Evolutionary conservation across 1,140 invertebrate species (phyloP), one percentile per base, ranked within the genome.

Genomic region (Brachionus koreanus): DNA sequence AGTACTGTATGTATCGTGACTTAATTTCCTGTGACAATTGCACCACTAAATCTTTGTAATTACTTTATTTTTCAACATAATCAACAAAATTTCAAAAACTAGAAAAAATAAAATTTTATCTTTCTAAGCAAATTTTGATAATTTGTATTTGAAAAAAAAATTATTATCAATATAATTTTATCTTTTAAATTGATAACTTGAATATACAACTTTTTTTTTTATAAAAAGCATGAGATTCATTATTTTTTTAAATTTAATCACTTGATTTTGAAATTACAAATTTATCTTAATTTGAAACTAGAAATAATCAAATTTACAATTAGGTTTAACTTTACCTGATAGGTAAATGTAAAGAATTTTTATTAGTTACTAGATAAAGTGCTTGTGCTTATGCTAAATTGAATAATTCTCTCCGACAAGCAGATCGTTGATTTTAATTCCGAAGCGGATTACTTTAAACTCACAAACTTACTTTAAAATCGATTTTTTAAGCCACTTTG

Each of bases 241-340:
- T 65, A 0, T 65, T 33, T 65, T 65, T 10, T 13, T 4, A 57
- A 57, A 57, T 19, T 57, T 57, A 57, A 57, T 57, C 49, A 57
- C 49, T 57, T 57, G 49, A 37, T 65, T 65, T 69, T 39, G 65
- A 69, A 37, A 37, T 69, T 69, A 69, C 65, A 69, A 69, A 39
- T 69, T 69, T 69, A 69, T 69, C 65, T 69, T 37, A 5, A 69
- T 69, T 39, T 69, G 2, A 33, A 7, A 16, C 49, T 12, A n/a
- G n/a, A 57, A 67, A 39, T 33, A 69, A 69, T 16, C 49, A 69
- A 69, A 37, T 65, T 65, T 65, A 37, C 25, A 65, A 65, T 65
- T 65, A 35, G 4, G 33, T 37, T 37, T 65, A 16, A 39, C 37
- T 69, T 39, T 25, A 57, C 49, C 49, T 57, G 16, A 23, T 16